These are phyloP conservation scores for Drosophila kurseongensis DNA, from an alignment of 1,140 invertebrate species.

Conservation along the genomic window DNA sequence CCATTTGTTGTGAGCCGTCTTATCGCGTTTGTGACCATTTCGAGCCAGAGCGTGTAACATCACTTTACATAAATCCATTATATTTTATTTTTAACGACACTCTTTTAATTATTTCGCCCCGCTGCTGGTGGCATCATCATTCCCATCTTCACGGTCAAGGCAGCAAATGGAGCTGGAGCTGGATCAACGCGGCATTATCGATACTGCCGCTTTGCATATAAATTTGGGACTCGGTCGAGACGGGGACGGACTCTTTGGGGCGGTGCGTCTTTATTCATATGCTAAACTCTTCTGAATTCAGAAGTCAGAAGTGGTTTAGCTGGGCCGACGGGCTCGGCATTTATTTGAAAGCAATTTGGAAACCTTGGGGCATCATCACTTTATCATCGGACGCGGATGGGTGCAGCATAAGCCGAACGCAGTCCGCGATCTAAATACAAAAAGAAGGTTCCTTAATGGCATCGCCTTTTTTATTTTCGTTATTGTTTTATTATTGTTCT, in stretches of 20 bases:
- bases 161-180: constrained; percentile 16
- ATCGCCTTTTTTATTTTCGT: constrained; percentile 16
- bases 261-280: constrained; percentile 68
- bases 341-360: constrained; percentile 73
- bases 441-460: constrained; percentile 62
- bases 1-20: constrained; percentile 64
- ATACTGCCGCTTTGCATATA: constrained; percentile 69
- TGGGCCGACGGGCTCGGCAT: constrained; percentile 42
- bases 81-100: constrained; percentile 64
- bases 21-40: constrained; percentile 51
- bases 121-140: constrained; percentile 58
- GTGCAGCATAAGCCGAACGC: constrained; percentile 58
- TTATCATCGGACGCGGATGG: constrained; percentile 66
- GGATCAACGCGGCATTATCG: constrained; percentile 54
- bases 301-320: constrained; percentile 63
- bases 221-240: constrained; percentile 24
- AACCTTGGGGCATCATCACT: constrained; percentile 64
- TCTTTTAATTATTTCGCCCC: constrained; percentile 70
- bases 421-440: constrained; percentile 36
- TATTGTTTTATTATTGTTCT: constrained; percentile 36
- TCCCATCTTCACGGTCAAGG: constrained; percentile 42
- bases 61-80: constrained; percentile 73
- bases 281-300: constrained; percentile 64
- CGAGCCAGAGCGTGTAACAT: constrained; percentile 70
- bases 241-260: constrained; percentile 20